phyloP scores from a whole-genome alignment of 2,113 vertebrate genomes.

The Lophius piscatorius region DNA sequence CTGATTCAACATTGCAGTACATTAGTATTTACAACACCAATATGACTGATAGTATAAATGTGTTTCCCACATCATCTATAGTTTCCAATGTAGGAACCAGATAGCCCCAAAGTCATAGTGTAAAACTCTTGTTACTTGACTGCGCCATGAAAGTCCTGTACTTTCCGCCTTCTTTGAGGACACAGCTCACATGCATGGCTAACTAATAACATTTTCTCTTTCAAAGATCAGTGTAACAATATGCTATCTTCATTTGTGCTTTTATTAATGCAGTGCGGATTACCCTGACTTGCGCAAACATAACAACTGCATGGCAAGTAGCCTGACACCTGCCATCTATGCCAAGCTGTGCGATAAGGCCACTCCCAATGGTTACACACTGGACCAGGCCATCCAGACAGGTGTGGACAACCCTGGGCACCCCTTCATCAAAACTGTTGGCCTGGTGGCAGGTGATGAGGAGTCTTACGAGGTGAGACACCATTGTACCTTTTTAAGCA shows the following conservation, averaged over 20 bases:
- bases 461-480: slow-evolving; percentile 92
- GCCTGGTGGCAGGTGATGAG: slow-evolving; percentile 94
- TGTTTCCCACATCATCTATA: no score
- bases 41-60: no score
- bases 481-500: not conserved
- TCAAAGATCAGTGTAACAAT: not conserved
- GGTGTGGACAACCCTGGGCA: slow-evolving; percentile 98
- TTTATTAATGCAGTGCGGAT: slow-evolving; percentile 84
- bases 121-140: no score
- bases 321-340: slow-evolving; percentile 91
- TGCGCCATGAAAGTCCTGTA: no score
- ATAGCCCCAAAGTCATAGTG: no score
- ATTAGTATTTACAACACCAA: no score
- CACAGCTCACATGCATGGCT: no score
- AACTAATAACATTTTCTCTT: no score
- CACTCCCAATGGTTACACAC: slow-evolving; percentile 91
- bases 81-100: no score
- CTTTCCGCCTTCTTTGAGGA: no score
- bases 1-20: no score
- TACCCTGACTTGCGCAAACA: slow-evolving; percentile 97
- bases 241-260: slow-evolving; percentile 15
- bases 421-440: slow-evolving; percentile 91
- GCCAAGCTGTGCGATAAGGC: slow-evolving; percentile 89
- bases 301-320: slow-evolving; percentile 98
- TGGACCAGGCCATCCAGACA: slow-evolving; percentile 97